Conservation (phyloP, 2,797 vertebrate species). For the Eulemur mongoz region DNA sequence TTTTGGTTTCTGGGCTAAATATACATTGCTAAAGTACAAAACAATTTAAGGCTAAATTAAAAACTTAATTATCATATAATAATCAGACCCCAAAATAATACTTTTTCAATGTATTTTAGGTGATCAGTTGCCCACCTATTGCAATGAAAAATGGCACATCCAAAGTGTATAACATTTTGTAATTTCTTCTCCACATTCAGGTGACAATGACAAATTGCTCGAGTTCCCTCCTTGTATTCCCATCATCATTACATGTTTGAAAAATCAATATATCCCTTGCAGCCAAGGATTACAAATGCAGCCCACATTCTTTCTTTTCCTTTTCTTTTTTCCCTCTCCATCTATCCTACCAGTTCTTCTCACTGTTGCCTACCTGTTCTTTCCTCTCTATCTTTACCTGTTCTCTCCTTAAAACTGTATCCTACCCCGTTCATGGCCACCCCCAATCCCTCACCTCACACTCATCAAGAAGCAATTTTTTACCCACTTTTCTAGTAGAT, state of each 20-base stretch:
- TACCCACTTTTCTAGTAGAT: not conserved
- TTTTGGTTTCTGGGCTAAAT: not conserved
- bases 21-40: not conserved
- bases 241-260: slow-evolving; percentile 31
- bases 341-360: not conserved
- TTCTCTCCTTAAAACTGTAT: not conserved
- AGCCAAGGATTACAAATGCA: slow-evolving; percentile 17
- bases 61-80: slow-evolving; percentile 25
- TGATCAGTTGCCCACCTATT: slow-evolving; percentile 13
- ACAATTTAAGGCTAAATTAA: slow-evolving; percentile 32
- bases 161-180: slow-evolving; percentile 38
- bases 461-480: not conserved
- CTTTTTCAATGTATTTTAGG: not conserved
- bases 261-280: slow-evolving; percentile 49
- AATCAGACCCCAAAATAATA: not conserved
- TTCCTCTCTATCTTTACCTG: not conserved
- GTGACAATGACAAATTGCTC: slow-evolving; percentile 67
- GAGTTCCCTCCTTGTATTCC: not conserved
- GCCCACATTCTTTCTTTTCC: not conserved
- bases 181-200: slow-evolving; percentile 57
- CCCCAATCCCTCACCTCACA: not conserved
- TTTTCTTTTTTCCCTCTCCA: not conserved
- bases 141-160: slow-evolving; percentile 58
- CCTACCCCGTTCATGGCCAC: not conserved
- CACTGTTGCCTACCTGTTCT: not conserved